Percentiles rank a stretch among this genome's conserved stretches.
Evolutionary conservation across 2,113 vertebrate genomes (phyloP).

Genomic region (Passer montanus): DNA sequence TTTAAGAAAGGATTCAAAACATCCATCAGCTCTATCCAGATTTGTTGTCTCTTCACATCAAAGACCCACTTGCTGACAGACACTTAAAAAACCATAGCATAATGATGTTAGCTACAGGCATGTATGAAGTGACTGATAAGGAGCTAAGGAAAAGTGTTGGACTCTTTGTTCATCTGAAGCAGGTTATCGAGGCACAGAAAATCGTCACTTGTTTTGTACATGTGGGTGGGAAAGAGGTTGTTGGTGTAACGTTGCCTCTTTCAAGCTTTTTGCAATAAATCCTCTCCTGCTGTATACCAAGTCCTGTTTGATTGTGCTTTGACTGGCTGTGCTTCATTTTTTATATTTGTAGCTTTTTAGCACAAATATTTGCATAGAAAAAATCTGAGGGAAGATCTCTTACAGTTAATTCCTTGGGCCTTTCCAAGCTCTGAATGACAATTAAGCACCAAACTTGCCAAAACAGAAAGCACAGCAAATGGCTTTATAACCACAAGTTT

Average conservation of each 20-base stretch:
- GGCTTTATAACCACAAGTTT: background rate
- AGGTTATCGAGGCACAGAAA: background rate
- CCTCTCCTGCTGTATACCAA: background rate
- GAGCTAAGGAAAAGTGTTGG: background rate
- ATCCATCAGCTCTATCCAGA: background rate
- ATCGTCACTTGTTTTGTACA: background rate
- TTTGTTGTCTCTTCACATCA: slow-evolving; percentile 33
- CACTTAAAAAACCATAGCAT: background rate
- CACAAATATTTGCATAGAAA: background rate
- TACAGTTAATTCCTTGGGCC: background rate
- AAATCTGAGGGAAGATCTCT: background rate
- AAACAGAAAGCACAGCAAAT: background rate
- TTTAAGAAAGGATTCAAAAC: background rate
- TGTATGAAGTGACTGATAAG: background rate
- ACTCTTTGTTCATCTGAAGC: background rate
- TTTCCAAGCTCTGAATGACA: background rate
- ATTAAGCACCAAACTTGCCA: background rate
- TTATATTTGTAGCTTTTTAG: background rate
- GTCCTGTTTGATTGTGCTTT: background rate
- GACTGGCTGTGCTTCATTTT: background rate
- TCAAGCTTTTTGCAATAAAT: background rate
- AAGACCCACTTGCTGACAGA: background rate
- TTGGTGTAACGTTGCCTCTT: background rate
- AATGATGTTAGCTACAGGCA: background rate
- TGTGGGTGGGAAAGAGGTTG: background rate